A percentile compares a stretch with the other conserved stretches of the same genome.
Conservation (phyloP, 2,113 vertebrate genomes). For the Malaclemys terrapin region DNA sequence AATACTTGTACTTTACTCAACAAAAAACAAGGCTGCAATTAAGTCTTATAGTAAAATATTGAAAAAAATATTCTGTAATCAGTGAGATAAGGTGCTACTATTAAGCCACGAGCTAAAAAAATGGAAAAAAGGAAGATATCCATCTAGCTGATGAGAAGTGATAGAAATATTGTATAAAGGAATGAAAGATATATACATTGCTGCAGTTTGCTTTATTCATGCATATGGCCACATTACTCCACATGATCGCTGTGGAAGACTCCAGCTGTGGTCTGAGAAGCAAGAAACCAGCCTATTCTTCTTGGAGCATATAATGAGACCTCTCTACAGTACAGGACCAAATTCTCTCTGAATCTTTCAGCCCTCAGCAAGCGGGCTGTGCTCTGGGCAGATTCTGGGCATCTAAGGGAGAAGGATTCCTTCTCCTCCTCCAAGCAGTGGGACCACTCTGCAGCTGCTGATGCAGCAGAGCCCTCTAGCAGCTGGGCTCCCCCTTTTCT, state of each 20-base stretch:
- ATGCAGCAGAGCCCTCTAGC: not conserved
- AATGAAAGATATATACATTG: not conserved
- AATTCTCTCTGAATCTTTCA: not conserved
- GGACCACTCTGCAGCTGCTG: not conserved
- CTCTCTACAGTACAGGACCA: not conserved
- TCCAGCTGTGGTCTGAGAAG: not conserved
- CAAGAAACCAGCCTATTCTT: not conserved
- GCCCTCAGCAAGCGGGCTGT: not conserved
- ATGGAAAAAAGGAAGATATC: not conserved
- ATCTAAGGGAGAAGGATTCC: not conserved
- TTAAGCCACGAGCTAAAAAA: not conserved
- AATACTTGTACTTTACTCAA: not conserved
- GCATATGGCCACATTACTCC: not conserved
- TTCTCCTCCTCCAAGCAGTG: not conserved
- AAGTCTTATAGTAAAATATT: not conserved
- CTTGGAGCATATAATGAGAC: not conserved
- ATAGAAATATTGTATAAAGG: not conserved
- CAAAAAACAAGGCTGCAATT: not conserved
- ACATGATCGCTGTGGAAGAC: not conserved
- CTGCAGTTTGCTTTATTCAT: not conserved
- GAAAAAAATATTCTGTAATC: not conserved
- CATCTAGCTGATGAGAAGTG: not conserved
- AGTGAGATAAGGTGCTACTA: not conserved
- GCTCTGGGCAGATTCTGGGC: not conserved
- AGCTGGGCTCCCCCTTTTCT: not conserved